Conservation (phyloP, 1,140 invertebrate species). For the Adelges cooleyi region DNA sequence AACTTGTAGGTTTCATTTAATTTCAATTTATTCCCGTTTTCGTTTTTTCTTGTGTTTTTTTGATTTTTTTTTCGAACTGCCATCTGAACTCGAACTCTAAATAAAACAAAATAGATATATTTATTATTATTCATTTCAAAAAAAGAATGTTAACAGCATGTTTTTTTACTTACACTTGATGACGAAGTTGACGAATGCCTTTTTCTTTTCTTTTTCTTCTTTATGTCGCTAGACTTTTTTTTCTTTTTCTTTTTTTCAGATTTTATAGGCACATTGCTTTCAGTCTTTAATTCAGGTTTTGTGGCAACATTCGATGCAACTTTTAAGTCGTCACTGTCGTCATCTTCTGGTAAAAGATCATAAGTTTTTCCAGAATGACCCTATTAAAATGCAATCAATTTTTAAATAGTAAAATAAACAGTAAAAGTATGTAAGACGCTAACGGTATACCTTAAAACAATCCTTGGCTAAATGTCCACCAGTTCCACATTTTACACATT, state of each 20-base stretch:
- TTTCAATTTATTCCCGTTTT: too few species aligned
- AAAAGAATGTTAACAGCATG: neutral
- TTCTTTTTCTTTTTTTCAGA: conserved; percentile 9
- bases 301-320: neutral
- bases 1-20: too few species aligned
- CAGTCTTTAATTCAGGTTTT: conserved; percentile 4
- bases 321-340: conserved; percentile 30
- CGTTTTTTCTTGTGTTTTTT: conserved; percentile 29
- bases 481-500: conserved; percentile 40
- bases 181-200: conserved; percentile 28
- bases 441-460: conserved; percentile 37
- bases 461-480: conserved; percentile 40
- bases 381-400: conserved; percentile 29
- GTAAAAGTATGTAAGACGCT: neutral
- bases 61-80: conserved; percentile 18
- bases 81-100: conserved; percentile 25
- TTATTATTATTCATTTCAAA: neutral
- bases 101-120: neutral
- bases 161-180: conserved; percentile 4
- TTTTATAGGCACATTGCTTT: neutral
- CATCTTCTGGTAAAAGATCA: conserved; percentile 39
- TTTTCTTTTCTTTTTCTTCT: conserved; percentile 31
- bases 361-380: conserved; percentile 39
- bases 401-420: neutral
- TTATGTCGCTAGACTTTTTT: conserved; percentile 18